phyloP scores from a whole-genome alignment of 2,888 invertebrate genomes.

The Dolichomitus sp. region DNA sequence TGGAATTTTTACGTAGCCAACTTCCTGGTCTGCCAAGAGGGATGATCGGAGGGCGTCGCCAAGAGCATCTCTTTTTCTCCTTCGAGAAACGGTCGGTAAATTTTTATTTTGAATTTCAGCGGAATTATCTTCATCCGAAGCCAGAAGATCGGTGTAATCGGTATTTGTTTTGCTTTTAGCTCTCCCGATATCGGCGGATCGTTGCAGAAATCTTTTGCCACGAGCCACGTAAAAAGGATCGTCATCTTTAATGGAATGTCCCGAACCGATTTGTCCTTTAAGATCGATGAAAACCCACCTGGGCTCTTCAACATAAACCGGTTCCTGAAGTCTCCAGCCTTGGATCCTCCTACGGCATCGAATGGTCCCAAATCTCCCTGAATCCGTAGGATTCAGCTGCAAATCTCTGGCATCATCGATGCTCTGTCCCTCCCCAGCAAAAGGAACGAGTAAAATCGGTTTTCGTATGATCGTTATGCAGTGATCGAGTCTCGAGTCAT shows the following conservation, averaged over 20 bases:
- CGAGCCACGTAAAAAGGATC: slow-evolving; percentile 78
- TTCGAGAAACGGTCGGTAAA: not conserved
- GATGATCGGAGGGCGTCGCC: slow-evolving; percentile 16
- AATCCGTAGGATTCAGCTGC: not conserved
- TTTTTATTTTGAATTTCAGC: not conserved
- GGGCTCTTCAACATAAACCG: slow-evolving; percentile 77
- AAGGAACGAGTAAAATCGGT: slow-evolving; percentile 7
- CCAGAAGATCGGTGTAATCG: not conserved
- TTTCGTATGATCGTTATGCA: slow-evolving; percentile 19
- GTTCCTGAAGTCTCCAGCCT: slow-evolving; percentile 69
- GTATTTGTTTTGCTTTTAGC: not conserved
- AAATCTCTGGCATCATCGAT: not conserved
- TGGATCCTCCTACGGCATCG: slow-evolving; percentile 60
- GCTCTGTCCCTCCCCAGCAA: not conserved
- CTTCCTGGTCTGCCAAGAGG: not conserved
- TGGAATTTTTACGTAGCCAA: not conserved
- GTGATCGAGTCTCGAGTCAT: slow-evolving; percentile 5
- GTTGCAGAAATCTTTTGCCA: slow-evolving; percentile 68
- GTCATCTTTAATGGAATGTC: not conserved
- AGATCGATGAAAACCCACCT: slow-evolving; percentile 71
- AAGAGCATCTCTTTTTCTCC: slow-evolving; percentile 29
- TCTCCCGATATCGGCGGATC: not conserved
- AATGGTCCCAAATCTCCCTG: not conserved
- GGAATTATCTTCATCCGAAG: not conserved
- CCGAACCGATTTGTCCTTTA: slow-evolving; percentile 36